phyloP scores from a whole-genome alignment of 2,888 invertebrate genomes.

The Pharmacophagus antenor region DNA sequence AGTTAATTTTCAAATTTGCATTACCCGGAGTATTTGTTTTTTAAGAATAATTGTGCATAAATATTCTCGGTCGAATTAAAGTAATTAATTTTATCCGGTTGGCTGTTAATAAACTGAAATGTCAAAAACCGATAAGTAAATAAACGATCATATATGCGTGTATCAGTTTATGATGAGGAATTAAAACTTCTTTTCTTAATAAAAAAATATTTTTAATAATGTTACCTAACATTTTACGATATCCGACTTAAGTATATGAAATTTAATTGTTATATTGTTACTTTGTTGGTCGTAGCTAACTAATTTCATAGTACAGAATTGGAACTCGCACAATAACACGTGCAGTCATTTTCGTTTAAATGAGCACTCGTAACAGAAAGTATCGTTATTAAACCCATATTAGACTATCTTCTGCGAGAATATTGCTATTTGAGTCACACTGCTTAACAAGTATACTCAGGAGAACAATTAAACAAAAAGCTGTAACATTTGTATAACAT shows the following conservation, averaged over 20 bases:
- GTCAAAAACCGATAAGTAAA: no score
- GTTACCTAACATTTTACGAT: background rate
- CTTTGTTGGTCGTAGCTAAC: conserved; percentile 24
- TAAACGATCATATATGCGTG: no score
- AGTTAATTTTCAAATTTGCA: background rate
- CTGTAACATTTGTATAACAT: background rate
- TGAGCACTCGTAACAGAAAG: conserved; percentile 26
- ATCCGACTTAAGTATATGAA: conserved; percentile 6
- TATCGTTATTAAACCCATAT: conserved; percentile 29
- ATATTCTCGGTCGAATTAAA: no score
- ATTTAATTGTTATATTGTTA: conserved; percentile 25
- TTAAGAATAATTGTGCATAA: no score
- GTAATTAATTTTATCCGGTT: no score
- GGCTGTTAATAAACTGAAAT: no score
- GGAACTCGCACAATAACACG: conserved; percentile 24
- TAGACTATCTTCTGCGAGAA: conserved; percentile 26
- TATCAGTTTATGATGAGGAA: no score
- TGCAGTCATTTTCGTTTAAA: conserved; percentile 26
- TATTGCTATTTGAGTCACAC: conserved; percentile 27
- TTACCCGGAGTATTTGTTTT: background rate
- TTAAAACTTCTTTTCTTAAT: no score
- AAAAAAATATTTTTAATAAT: background rate
- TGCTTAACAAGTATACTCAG: conserved; percentile 18
- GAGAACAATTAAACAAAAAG: conserved; percentile 15
- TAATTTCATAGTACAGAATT: conserved; percentile 28